These are phyloP conservation scores for Capra hircus DNA, from an alignment of 2,113 vertebrate species.

Conservation along the genomic window DNA sequence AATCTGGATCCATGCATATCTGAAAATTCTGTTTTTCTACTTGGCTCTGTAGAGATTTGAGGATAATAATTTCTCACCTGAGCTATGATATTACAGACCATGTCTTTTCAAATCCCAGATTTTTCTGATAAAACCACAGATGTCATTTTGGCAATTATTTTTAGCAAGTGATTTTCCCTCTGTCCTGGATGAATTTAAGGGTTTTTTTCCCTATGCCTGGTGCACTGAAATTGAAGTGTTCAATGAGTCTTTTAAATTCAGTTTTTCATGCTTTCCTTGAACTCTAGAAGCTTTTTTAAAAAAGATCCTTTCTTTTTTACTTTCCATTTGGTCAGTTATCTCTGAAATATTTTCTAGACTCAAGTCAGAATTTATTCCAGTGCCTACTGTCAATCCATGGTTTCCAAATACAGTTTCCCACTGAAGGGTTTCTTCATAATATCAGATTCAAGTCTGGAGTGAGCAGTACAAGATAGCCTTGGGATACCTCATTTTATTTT, in stretches of 20 bases:
- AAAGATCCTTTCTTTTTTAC: not conserved
- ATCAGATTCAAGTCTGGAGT: not conserved
- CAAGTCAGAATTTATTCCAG: not conserved
- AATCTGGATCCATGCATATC: not conserved
- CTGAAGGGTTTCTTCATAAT: not conserved
- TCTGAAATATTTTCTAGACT: not conserved
- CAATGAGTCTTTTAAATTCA: not conserved
- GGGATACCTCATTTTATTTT: not conserved
- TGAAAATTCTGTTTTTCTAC: not conserved
- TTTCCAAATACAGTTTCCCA: not conserved
- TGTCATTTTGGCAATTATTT: not conserved
- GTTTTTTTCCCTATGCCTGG: not conserved
- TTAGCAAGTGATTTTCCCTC: not conserved
- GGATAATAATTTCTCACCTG: not conserved
- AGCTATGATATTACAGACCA: not conserved
- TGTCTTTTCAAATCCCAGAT: not conserved
- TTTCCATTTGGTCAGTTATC: not conserved
- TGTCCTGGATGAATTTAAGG: not conserved
- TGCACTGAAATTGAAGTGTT: not conserved
- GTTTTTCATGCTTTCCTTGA: not conserved
- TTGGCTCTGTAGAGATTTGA: not conserved
- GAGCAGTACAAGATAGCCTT: not conserved
- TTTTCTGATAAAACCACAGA: not conserved
- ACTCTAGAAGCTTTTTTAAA: not conserved
- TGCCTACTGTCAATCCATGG: not conserved